Evolutionary conservation across 2,888 invertebrate genomes (phyloP).

Genomic region (Abrostola tripartita): DNA sequence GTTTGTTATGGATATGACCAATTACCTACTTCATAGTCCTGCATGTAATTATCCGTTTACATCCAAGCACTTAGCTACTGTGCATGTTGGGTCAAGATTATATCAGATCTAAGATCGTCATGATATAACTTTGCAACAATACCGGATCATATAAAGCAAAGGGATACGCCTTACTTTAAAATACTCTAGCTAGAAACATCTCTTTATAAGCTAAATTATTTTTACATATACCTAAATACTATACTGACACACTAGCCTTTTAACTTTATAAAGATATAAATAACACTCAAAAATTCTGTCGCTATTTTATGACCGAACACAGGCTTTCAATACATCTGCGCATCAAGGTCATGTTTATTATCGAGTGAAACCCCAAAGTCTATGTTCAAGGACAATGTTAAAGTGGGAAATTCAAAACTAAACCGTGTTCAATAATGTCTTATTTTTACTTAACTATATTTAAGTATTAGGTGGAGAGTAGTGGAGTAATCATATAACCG

Average conservation of each 20-base stretch:
- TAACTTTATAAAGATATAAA: constrained; percentile 1
- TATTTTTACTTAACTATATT: not conserved
- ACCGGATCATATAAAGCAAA: not conserved
- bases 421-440: too few species aligned
- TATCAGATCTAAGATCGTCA: too few species aligned
- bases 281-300: constrained; percentile 1
- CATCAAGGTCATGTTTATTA: constrained; percentile 1
- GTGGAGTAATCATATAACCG: not conserved
- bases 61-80: too few species aligned
- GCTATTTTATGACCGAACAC: not conserved
- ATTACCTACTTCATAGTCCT: too few species aligned
- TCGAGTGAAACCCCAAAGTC: not conserved
- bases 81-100: too few species aligned
- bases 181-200: not conserved
- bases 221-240: not conserved
- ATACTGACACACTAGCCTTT: not conserved
- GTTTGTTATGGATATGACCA: too few species aligned
- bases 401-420: too few species aligned
- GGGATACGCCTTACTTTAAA: not conserved
- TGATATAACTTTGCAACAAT: too few species aligned
- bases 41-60: too few species aligned
- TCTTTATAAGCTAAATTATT: not conserved
- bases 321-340: not conserved
- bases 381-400: not conserved
- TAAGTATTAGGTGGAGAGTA: too few species aligned